Evolutionary conservation across 2,113 vertebrate species (phyloP), one percentile per base, ranked within the genome.

Genomic region (Colius striatus): DNA sequence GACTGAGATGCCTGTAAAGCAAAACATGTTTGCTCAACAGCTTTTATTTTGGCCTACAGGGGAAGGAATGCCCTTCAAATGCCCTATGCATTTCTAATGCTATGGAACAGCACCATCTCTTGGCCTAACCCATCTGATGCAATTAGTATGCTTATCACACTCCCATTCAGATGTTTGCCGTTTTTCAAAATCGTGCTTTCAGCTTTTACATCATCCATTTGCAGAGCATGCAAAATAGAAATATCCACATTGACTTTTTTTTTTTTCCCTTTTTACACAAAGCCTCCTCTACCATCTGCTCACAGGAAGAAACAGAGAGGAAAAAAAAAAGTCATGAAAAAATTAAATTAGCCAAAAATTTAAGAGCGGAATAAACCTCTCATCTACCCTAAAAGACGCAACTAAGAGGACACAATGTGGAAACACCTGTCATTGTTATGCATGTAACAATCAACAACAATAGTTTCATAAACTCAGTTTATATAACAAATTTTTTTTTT

Each of bases 21-120:
- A 92, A 91, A 94, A 88, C 3, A 32, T 17, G 18, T 67, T 67
- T 57, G 72, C 43, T 66, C n/a, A 43, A 87, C 67, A 68, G 84
- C 60, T 96, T 73, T 79, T 60, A 83, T 47, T 95, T 87, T 60
- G 32, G 61, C 13, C 62, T 41, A 22, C 11, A 30, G 13, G 41
- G 20, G 85, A 50, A 7, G 20, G 85, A 50, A 7, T 58, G 76
- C 89, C 90, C 85, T 96, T 95, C 76, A 93, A 89, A 87, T 4
- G 36, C 29, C 89, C 72, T 50, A 45, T 16, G 18, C 11, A 43
- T 51, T 84, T 78, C 62, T 61, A 84, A 83, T n/a, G 7, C 63
- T 51, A 47, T 34, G n/a, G 70, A 81, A 93, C 6, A 95, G 92
- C 94, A 84, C 95, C 95, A 97, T 84, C 95, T 96, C 84, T n/a